These are phyloP conservation scores for Chlorospingus flavigularis DNA, from an alignment of 2,797 vertebrate genomes.

Conservation along the genomic window DNA sequence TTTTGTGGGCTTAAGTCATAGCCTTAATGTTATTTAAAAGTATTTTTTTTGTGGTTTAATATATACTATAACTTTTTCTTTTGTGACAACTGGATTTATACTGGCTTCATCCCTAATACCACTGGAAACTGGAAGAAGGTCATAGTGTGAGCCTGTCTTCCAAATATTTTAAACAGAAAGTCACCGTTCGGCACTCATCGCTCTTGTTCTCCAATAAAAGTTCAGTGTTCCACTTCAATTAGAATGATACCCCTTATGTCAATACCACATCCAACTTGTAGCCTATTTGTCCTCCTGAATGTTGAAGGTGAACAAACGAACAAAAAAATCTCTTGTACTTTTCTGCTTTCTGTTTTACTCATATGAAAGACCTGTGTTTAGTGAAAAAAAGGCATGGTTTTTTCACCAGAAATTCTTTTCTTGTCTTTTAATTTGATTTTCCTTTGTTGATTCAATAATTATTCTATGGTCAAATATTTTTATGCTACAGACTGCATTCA, in stretches of 20 bases:
- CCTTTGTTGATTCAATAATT: neutral
- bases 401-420: neutral
- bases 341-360: neutral
- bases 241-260: neutral
- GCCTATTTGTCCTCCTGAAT: neutral
- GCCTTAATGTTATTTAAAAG: constrained; percentile 76
- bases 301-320: constrained; percentile 6
- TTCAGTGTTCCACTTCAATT: neutral
- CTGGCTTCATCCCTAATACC: constrained; percentile 78
- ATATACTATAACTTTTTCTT: constrained; percentile 81
- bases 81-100: constrained; percentile 80
- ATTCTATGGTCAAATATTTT: neutral
- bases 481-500: neutral
- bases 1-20: constrained; percentile 76
- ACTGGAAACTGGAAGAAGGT: constrained; percentile 80
- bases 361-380: neutral
- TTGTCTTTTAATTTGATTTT: neutral
- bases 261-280: neutral
- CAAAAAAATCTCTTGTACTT: neutral
- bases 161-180: constrained; percentile 72
- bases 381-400: fast-evolving
- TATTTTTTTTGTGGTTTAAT: constrained; percentile 76
- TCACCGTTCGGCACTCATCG: constrained; percentile 22
- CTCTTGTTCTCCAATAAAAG: constrained; percentile 16
- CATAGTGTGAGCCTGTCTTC: constrained; percentile 50